Evolutionary conservation across 37 sponge, comb jelly and placozoan species (phyloP).

Genomic region (Haliclona indistincta): DNA sequence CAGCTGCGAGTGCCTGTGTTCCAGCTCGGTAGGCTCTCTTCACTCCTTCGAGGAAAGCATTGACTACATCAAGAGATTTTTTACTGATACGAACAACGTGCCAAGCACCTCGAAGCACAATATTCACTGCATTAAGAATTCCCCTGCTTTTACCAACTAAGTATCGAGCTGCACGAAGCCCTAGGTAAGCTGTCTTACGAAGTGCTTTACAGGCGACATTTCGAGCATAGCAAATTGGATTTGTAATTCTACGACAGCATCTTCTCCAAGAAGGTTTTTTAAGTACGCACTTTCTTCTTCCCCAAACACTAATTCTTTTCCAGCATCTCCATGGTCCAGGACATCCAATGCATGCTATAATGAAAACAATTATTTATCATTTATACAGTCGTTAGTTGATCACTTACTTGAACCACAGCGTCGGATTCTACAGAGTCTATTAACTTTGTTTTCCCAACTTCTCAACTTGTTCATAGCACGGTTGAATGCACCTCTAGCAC

Average conservation of each 20-base stretch:
- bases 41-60: neutral
- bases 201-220: slow-evolving; percentile 18
- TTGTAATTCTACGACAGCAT: slow-evolving; percentile 25
- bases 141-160: slow-evolving; percentile 8
- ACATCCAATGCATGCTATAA: slow-evolving; percentile 24
- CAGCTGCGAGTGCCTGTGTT: no score
- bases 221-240: slow-evolving; percentile 14
- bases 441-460: no score
- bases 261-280: slow-evolving; percentile 15
- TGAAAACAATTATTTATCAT: no score
- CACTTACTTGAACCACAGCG: neutral
- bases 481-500: no score
- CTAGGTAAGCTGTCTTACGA: neutral
- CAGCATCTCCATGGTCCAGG: slow-evolving; percentile 12
- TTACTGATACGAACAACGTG: neutral
- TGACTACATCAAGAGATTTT: slow-evolving; percentile 1
- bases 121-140: slow-evolving; percentile 1
- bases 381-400: no score
- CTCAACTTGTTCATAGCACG: no score
- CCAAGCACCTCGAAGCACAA: neutral
- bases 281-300: slow-evolving; percentile 5
- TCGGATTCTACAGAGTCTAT: neutral
- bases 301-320: slow-evolving; percentile 15
- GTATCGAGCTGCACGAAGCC: slow-evolving; percentile 4
- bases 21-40: no score